Percentiles rank a stretch among this genome's conserved stretches.
phyloP scores from a whole-genome alignment of 2,888 invertebrate species.

The Pseudococcus longispinus region DNA sequence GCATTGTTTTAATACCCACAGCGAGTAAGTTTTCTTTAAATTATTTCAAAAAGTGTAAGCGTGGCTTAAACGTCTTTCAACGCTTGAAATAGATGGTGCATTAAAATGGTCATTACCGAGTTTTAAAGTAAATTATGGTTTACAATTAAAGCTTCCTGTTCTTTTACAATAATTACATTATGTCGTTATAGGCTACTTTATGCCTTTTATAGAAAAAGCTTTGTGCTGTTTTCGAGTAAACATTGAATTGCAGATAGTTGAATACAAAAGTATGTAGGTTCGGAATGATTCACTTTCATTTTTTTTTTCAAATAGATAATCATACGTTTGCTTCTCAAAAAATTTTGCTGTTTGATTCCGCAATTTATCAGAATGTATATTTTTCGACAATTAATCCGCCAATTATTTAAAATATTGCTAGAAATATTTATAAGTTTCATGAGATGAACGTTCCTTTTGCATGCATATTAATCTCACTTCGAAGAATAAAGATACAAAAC shows the following conservation, averaged over 20 bases:
- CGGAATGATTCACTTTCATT: too few species aligned
- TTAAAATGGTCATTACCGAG: constrained; percentile 36
- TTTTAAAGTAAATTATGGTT: constrained; percentile 3
- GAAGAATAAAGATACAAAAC: too few species aligned
- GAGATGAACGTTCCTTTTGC: too few species aligned
- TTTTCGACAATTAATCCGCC: too few species aligned
- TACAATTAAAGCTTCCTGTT: constrained; percentile 30
- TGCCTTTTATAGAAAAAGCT: not conserved
- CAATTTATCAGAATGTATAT: too few species aligned
- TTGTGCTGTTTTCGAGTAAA: not conserved
- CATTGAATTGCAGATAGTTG: not conserved
- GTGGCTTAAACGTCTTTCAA: constrained; percentile 42
- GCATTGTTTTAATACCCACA: constrained; percentile 35
- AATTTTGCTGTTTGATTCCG: too few species aligned
- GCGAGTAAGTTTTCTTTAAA: constrained; percentile 26
- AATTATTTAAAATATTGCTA: too few species aligned
- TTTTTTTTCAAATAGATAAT: too few species aligned
- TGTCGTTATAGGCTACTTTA: not conserved
- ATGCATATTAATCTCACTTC: too few species aligned
- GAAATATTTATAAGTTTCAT: too few species aligned
- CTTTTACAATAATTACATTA: constrained; percentile 23
- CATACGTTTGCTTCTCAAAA: too few species aligned
- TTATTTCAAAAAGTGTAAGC: constrained; percentile 21
- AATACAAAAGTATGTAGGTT: too few species aligned
- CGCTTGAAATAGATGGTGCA: constrained; percentile 29